phyloP scores from a whole-genome alignment of 2,797 vertebrate species.

The Setipinna tenuifilis region DNA sequence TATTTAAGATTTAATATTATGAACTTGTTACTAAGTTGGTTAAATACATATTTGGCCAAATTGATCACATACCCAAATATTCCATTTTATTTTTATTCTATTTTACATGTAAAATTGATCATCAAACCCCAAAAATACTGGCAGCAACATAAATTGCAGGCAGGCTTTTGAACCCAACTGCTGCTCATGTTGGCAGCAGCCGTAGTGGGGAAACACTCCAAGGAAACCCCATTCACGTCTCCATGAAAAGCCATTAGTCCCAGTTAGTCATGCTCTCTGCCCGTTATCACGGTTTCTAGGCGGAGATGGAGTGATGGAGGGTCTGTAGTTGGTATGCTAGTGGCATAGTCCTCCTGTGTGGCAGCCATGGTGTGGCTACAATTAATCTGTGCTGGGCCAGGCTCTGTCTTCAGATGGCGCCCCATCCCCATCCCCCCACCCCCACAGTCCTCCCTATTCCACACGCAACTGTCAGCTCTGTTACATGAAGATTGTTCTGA shows the following conservation, averaged over 20 bases:
- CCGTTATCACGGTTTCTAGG: neutral
- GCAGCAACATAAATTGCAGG: neutral
- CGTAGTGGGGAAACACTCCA: neutral
- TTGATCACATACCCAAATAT: neutral
- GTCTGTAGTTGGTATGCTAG: slow-evolving; percentile 22
- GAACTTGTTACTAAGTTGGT: too few relatives aligned
- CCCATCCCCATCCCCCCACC: too few relatives aligned
- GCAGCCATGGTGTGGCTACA: neutral
- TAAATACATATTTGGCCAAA: neutral
- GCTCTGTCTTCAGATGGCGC: slow-evolving; percentile 6
- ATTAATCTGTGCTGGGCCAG: slow-evolving; percentile 17
- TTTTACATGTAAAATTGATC: neutral
- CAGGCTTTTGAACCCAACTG: neutral
- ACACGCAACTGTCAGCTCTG: neutral
- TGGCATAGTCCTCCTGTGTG: neutral
- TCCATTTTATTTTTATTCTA: neutral
- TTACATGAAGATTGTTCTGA: neutral
- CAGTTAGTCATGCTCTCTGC: neutral
- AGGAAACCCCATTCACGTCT: neutral
- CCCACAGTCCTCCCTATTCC: too few relatives aligned
- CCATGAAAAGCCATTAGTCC: neutral
- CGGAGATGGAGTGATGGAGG: neutral
- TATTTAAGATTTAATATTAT: too few relatives aligned
- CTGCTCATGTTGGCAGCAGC: neutral
- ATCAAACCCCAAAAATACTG: neutral